phyloP scores from a whole-genome alignment of 1,140 invertebrate species.

The Colletes gigas region DNA sequence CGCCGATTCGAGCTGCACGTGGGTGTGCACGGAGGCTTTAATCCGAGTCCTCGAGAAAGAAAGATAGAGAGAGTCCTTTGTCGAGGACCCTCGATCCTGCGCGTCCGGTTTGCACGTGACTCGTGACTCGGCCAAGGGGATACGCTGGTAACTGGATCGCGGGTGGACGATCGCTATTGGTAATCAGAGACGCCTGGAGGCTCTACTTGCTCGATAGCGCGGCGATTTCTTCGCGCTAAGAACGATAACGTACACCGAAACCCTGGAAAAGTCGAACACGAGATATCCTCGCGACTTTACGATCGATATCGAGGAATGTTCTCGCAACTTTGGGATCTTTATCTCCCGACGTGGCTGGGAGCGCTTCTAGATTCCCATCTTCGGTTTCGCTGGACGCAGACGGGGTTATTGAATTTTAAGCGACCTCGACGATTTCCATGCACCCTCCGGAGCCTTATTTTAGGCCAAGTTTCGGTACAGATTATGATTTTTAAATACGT shows the following conservation, averaged over 20 bases:
- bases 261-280: not conserved
- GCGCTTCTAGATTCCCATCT: conserved; percentile 7
- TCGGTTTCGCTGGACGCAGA: no score
- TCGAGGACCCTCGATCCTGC: conserved; percentile 27
- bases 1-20: conserved; percentile 5
- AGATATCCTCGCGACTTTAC: not conserved
- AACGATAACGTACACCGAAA: conserved; percentile 15
- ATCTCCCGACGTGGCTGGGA: not conserved
- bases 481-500: no score
- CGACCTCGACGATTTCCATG: not conserved
- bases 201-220: not conserved
- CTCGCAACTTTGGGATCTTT: not conserved
- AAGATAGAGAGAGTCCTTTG: conserved; percentile 12
- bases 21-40: conserved; percentile 40
- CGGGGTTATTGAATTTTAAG: conserved; percentile 28
- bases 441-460: no score
- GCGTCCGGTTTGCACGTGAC: conserved; percentile 38
- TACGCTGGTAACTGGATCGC: conserved; percentile 41
- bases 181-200: conserved; percentile 41
- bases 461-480: no score
- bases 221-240: not conserved
- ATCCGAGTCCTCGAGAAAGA: not conserved
- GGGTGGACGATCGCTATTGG: conserved; percentile 36
- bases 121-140: conserved; percentile 26
- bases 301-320: conserved; percentile 17